A percentile compares a stretch with the other conserved stretches of the same genome.
phyloP scores from a whole-genome alignment of 2,888 invertebrate genomes.

The Atrina japonica region DNA sequence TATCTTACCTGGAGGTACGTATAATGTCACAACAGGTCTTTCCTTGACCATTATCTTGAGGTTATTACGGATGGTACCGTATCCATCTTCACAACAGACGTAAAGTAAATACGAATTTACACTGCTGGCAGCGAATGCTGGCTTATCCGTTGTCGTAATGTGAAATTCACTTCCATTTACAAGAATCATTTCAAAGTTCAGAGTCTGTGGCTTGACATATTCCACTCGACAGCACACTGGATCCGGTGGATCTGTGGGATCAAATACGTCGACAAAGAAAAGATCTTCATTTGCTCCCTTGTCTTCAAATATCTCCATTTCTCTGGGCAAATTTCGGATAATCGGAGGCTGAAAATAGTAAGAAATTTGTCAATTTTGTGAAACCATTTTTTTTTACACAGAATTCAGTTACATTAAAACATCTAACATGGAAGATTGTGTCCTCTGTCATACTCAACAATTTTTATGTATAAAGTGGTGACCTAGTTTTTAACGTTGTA shows the following conservation, averaged over 20 bases:
- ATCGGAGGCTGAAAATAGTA: constrained; percentile 11
- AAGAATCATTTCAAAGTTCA: not conserved
- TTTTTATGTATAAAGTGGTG: too few relatives aligned
- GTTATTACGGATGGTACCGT: not conserved
- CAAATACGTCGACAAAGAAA: not conserved
- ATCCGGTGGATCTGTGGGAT: constrained; percentile 3
- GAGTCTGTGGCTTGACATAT: constrained; percentile 2
- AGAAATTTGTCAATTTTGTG: too few relatives aligned
- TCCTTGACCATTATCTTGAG: not conserved
- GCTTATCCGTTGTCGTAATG: constrained; percentile 2
- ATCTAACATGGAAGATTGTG: too few relatives aligned
- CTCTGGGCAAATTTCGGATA: constrained; percentile 2
- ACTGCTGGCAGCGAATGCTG: not conserved
- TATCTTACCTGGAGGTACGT: constrained; percentile 5
- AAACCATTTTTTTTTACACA: too few relatives aligned
- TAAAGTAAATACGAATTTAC: constrained; percentile 5
- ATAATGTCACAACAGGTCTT: not conserved
- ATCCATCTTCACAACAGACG: constrained; percentile 5
- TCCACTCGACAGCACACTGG: constrained; percentile 7
- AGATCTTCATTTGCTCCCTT: not conserved
- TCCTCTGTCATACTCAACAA: too few relatives aligned
- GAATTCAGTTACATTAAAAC: too few relatives aligned
- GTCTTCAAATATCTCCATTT: not conserved
- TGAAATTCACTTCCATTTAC: not conserved
- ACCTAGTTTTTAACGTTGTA: too few relatives aligned